Evolutionary conservation across 2,113 vertebrate genomes (phyloP).

Genomic region (Anthoscopus minutus): DNA sequence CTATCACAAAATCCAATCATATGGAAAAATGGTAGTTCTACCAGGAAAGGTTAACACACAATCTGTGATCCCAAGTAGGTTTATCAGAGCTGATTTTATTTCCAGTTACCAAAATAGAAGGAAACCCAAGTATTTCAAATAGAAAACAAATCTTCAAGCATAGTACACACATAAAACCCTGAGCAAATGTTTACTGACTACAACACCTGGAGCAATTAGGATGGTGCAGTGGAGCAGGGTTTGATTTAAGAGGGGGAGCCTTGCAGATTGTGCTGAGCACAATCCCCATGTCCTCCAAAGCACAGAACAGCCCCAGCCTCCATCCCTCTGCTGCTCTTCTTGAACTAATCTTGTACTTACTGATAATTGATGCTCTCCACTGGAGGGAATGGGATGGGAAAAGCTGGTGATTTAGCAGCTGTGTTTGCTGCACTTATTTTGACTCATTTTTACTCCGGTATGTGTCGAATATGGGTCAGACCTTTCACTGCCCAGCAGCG

Average conservation of each 20-base stretch:
- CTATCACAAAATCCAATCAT: background rate
- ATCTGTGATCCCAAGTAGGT: background rate
- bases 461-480: background rate
- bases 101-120: background rate
- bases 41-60: background rate
- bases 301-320: background rate
- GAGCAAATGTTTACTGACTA: conserved; percentile 39
- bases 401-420: background rate
- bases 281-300: background rate
- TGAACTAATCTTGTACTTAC: background rate
- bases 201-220: conserved; percentile 68
- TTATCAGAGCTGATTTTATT: background rate
- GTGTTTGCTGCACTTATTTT: conserved; percentile 5
- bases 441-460: background rate
- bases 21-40: accelerated
- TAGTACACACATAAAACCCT: conserved; percentile 19
- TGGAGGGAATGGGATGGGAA: background rate
- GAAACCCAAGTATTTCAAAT: background rate
- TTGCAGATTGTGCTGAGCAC: conserved; percentile 26
- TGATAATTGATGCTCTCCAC: background rate
- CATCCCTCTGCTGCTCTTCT: background rate
- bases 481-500: background rate
- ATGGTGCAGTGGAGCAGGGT: background rate
- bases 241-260: conserved; percentile 30
- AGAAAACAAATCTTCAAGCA: conserved; percentile 43